Evolutionary conservation across 2,113 vertebrate species (phyloP), one percentile per base, ranked within the genome.

Genomic region (Rostratula benghalensis): DNA sequence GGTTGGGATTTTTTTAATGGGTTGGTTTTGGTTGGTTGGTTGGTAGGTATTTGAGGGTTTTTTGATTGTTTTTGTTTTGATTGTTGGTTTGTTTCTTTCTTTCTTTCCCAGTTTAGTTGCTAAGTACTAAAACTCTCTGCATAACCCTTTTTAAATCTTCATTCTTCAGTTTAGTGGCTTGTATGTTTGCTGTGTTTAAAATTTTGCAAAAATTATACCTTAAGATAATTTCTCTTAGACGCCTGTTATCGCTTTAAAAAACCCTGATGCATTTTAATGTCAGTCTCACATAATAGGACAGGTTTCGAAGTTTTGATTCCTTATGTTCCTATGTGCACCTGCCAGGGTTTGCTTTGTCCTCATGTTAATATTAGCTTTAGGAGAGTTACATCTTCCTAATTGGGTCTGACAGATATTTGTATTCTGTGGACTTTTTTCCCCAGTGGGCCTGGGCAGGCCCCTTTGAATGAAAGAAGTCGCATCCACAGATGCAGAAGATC

Each of bases 241-340:
- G 1, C 0, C 10, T 51, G 1, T 33, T 70, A 64, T 9, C 16
- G 67, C 2, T 33, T 68, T 6, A 12, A 28, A 63, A 39, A 1
- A 1, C 4, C 2, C 5, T 46, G 46, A 54, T 54, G 21, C 0
- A 30, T 41, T 59, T 78, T 41, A 35, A 35, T 3, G 39, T 59
- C 8, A 11, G 74, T 56, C 7, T 61, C 24, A 37, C 12, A 35
- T 22, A 37, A 12, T 7, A 39, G 11, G 11, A 13, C 7, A 76
- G 8, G 5, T 39, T 65, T 91, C 12, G 12, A 57, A 53, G 18
- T 73, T 48, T n/a, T 25, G 14, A 45, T 45, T 63, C 5, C 5
- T 35, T 77, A 50, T 56, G 7, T 16, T 63, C 24, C 73, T 23
- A 10, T 30, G 5, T 21, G 25, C 2, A 46, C 6, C 6, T 82